Percentiles rank a stretch among this genome's conserved stretches.
Evolutionary conservation across 2,113 vertebrate genomes (phyloP).

Genomic region (Myrmophylax atrothorax): DNA sequence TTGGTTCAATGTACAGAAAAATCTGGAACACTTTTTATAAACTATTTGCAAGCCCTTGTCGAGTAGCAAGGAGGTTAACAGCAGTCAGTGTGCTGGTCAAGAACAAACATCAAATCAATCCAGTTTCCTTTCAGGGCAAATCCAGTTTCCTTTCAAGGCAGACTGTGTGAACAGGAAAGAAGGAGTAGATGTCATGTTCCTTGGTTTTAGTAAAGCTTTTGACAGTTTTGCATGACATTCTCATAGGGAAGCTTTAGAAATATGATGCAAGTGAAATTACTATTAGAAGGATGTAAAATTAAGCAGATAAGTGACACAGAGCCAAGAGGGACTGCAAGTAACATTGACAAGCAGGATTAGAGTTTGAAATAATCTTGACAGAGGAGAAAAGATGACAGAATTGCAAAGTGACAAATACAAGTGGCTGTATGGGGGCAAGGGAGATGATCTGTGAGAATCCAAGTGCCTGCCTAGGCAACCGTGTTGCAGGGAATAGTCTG

Average conservation of each 20-base stretch:
- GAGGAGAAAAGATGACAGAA: background rate
- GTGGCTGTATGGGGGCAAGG: background rate
- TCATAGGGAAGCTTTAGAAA: background rate
- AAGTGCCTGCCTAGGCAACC: accelerated
- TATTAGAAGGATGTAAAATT: background rate
- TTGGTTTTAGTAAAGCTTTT: background rate
- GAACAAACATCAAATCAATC: background rate
- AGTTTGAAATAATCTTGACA: background rate
- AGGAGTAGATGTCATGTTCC: background rate
- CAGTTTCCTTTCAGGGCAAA: background rate
- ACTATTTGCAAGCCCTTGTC: background rate
- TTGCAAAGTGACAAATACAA: background rate
- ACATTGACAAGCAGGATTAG: background rate
- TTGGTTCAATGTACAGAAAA: background rate
- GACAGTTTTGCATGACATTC: background rate
- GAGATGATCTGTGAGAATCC: background rate
- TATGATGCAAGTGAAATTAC: background rate
- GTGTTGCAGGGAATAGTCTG: background rate
- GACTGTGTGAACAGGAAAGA: background rate
- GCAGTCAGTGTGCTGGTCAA: background rate
- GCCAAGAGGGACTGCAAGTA: background rate
- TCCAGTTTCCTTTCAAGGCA: background rate
- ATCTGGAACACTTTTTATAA: background rate
- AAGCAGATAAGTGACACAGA: background rate
- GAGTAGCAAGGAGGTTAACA: background rate